Conservation (phyloP, 2,888 invertebrate genomes). For the Caenorhabditis panamensis region DNA sequence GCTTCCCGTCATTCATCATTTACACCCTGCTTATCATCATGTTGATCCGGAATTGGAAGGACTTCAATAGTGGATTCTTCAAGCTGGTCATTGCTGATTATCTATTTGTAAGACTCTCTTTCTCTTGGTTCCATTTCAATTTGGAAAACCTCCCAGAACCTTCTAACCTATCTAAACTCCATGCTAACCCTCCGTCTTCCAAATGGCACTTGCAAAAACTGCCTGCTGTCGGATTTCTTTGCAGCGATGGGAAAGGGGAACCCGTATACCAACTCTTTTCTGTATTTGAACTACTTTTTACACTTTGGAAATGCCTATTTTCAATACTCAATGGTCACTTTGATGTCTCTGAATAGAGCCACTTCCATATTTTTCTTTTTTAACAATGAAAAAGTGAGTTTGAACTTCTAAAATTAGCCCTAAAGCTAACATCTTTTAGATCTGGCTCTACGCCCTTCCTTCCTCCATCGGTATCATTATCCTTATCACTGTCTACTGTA, state of each 20-base stretch:
- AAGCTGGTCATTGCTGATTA: conserved; percentile 40
- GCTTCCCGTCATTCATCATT: conserved; percentile 20
- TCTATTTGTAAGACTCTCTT: conserved; percentile 42
- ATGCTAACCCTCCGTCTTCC: conserved; percentile 47
- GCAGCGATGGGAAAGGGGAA: conserved; percentile 14
- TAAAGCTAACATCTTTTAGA: conserved; percentile 18
- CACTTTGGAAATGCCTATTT: conserved; percentile 52
- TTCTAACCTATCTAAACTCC: conserved; percentile 38
- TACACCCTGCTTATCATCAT: conserved; percentile 40
- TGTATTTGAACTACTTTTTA: conserved; percentile 31
- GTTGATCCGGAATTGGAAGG: conserved; percentile 36
- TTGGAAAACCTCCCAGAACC: conserved; percentile 26
- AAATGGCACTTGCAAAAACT: conserved; percentile 39
- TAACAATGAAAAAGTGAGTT: conserved; percentile 37
- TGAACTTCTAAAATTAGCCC: too few species aligned
- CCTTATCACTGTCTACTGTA: conserved; percentile 2
- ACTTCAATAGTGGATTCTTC: conserved; percentile 37
- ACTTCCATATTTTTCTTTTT: conserved; percentile 45
- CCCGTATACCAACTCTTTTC: conserved; percentile 17
- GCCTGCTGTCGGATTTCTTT: conserved; percentile 18
- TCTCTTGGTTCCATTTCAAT: too few species aligned
- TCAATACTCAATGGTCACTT: conserved; percentile 36
- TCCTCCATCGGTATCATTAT: conserved; percentile 6
- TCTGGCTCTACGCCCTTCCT: conserved; percentile 28
- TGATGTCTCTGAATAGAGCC: conserved; percentile 35